Conservation (phyloP, 2,888 invertebrate genomes). For the Trissonchulus sp. region DNA sequence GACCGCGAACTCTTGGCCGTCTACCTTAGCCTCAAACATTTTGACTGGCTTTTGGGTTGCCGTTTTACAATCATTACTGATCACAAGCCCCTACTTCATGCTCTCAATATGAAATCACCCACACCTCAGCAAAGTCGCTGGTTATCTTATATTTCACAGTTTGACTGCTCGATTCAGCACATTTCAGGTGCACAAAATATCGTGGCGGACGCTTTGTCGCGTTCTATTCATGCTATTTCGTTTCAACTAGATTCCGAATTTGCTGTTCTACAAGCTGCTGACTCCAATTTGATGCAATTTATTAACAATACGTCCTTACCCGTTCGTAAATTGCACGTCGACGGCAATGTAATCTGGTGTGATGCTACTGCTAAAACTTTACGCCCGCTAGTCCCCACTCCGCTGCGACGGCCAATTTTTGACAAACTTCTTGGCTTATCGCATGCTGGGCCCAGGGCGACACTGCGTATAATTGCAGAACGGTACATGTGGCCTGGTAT, state of each 20-base stretch:
- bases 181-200: background rate
- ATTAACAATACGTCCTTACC: background rate
- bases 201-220: constrained; percentile 7
- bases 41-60: background rate
- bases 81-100: no score
- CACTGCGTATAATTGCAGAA: background rate
- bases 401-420: background rate
- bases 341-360: background rate
- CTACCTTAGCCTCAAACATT: constrained; percentile 11
- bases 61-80: constrained; percentile 2
- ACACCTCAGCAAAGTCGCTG: no score
- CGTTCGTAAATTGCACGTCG: background rate
- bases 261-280: background rate
- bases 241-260: background rate
- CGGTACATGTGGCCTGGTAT: constrained; percentile 11
- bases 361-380: background rate
- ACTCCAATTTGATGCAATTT: background rate
- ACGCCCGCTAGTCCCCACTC: background rate
- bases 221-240: background rate
- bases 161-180: background rate
- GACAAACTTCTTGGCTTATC: background rate
- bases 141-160: no score
- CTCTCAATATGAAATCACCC: no score
- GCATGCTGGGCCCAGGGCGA: background rate
- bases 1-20: no score